A percentile compares a stretch with the other conserved stretches of the same genome.
Evolutionary conservation across 2,797 vertebrate genomes (phyloP).

Genomic region (Echeneis naucrates): DNA sequence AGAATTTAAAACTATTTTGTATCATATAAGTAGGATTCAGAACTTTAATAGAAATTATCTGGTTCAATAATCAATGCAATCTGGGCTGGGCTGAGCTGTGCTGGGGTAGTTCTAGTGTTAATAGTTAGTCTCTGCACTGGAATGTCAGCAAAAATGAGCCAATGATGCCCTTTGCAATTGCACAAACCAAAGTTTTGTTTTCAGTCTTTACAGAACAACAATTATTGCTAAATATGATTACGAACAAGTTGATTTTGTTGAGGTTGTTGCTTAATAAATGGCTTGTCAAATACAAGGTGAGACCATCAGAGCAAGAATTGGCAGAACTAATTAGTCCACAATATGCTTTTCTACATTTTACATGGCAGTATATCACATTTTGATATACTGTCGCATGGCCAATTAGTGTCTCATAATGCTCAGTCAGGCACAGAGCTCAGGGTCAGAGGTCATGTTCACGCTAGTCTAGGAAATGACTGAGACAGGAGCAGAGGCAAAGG

Average conservation of each 20-base stretch:
- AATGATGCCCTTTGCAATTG: not conserved
- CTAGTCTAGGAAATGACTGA: conserved; percentile 38
- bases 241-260: not conserved
- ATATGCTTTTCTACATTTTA: conserved; percentile 58
- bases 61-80: not conserved
- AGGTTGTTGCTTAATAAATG: conserved; percentile 11
- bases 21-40: not conserved
- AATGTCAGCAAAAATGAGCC: not conserved
- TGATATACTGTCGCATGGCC: conserved; percentile 71
- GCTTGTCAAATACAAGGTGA: conserved; percentile 30
- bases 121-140: not conserved
- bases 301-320: conserved; percentile 27
- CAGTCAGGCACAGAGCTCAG: conserved; percentile 68
- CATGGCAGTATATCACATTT: conserved; percentile 64
- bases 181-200: not conserved
- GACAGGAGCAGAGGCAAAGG: conserved; percentile 24
- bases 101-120: too few relatives aligned
- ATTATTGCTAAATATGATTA: not conserved
- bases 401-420: conserved; percentile 75
- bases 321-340: conserved; percentile 58
- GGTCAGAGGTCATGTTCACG: conserved; percentile 63
- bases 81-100: too few relatives aligned
- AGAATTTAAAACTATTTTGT: not conserved
- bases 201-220: not conserved
- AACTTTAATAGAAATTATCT: not conserved